phyloP scores from a whole-genome alignment of 2,888 invertebrate species.

The Drosophila tanythrix region DNA sequence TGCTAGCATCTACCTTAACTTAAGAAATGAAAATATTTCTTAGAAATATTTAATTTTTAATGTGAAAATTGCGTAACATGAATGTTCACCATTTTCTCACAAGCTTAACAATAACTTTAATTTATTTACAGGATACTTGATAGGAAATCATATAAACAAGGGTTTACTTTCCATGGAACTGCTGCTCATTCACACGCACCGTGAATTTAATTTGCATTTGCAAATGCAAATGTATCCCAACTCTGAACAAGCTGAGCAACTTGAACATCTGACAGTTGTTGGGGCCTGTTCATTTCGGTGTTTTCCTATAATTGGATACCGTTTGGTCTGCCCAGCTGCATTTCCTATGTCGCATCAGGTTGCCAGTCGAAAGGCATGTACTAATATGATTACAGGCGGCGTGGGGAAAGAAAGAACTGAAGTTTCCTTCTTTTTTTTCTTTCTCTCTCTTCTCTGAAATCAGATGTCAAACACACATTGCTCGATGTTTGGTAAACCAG shows the following conservation, averaged over 20 bases:
- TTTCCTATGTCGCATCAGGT: slow-evolving; percentile 37
- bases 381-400: slow-evolving; percentile 39
- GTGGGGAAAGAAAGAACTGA: neutral
- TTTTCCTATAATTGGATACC: slow-evolving; percentile 72
- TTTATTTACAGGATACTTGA: slow-evolving; percentile 12
- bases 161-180: neutral
- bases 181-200: slow-evolving; percentile 54
- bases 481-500: slow-evolving; percentile 57
- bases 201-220: slow-evolving; percentile 75
- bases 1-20: neutral
- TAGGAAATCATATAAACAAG: neutral
- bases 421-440: slow-evolving; percentile 13
- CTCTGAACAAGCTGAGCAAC: slow-evolving; percentile 44
- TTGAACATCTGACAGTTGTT: slow-evolving; percentile 65
- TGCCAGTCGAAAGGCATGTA: slow-evolving; percentile 31
- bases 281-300: slow-evolving; percentile 57
- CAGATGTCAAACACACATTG: slow-evolving; percentile 79
- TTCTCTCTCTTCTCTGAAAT: slow-evolving; percentile 49
- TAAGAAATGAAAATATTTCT: neutral
- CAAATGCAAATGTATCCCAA: slow-evolving; percentile 70
- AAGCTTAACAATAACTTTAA: neutral
- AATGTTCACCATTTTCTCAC: neutral
- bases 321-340: slow-evolving; percentile 61
- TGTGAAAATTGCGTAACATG: too few species aligned
- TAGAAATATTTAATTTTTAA: neutral